Evolutionary conservation across 2,888 invertebrate genomes (phyloP).

Genomic region (Cheilosia pagana): DNA sequence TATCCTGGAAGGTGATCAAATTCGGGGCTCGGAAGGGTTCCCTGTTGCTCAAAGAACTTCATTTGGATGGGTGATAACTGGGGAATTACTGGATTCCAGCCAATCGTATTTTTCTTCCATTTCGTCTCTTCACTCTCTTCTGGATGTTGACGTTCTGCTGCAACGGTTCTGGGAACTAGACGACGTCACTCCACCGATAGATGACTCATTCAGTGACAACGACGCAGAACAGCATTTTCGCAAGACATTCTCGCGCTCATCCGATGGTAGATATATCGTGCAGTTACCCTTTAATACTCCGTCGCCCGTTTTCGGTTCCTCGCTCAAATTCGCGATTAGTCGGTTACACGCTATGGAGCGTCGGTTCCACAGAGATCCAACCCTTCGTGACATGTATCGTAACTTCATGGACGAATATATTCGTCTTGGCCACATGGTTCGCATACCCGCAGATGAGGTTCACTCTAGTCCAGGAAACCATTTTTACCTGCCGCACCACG

Average conservation of each 20-base stretch:
- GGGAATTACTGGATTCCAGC: background rate
- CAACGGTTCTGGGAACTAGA: slow-evolving; percentile 54
- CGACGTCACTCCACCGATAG: slow-evolving; percentile 1
- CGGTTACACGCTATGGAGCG: slow-evolving; percentile 52
- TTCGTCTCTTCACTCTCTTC: slow-evolving; percentile 31
- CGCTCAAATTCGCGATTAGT: slow-evolving; percentile 26
- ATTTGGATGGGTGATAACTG: slow-evolving; percentile 65
- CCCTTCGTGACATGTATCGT: slow-evolving; percentile 37
- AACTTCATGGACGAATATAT: slow-evolving; percentile 66
- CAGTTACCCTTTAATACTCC: slow-evolving; percentile 43
- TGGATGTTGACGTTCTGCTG: slow-evolving; percentile 25
- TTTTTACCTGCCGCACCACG: slow-evolving; percentile 69
- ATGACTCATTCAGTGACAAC: slow-evolving; percentile 30
- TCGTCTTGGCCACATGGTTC: slow-evolving; percentile 60
- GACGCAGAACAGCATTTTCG: slow-evolving; percentile 55
- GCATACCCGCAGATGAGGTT: slow-evolving; percentile 33
- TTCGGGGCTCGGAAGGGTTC: slow-evolving; percentile 3
- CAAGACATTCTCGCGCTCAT: slow-evolving; percentile 33
- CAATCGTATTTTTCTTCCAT: slow-evolving; percentile 6
- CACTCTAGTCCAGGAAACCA: slow-evolving; percentile 24
- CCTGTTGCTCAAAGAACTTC: slow-evolving; percentile 49
- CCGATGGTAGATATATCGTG: slow-evolving; percentile 55
- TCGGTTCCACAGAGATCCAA: slow-evolving; percentile 35
- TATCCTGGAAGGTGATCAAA: slow-evolving; percentile 45
- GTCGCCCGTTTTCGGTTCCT: slow-evolving; percentile 34